Evolutionary conservation across 2,113 vertebrate genomes (phyloP), one percentile per base, ranked within the genome.

Genomic region (Tangachromis dhanisi): DNA sequence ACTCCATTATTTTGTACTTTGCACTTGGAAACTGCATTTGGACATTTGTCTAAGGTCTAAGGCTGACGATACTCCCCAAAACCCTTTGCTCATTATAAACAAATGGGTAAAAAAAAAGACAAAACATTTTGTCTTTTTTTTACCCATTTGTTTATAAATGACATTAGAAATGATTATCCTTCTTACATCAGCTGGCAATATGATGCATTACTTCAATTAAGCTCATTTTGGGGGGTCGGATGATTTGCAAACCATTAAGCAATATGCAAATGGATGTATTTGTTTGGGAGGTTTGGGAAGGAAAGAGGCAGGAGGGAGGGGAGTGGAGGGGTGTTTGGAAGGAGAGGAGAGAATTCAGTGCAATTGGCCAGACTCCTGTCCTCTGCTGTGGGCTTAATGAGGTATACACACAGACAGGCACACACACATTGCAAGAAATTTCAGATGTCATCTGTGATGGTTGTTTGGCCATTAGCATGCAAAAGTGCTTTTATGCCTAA

Each of bases 151-250:
- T 90, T 90, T 83, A 49, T 87, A 85, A 79, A 83, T 83, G 79
- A 91, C 86, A 86, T 92, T 14, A 83, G 83, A 91, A 92, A 86
- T 86, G 11, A 93, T 90, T 88, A 90, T 83, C 55, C 40, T 61
- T 83, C 84, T 90, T 87, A 73, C 89, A 90, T 89, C 86, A 73
- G 84, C 87, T 21, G 83, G 93, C 92, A 93, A 71, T 86, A 86
- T 95, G 91, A 95, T 93, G 89, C 93, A 95, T 93, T 92, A 88
- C 90, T 84, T 88, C 88, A 91, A 95, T 95, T 93, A 95, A 53
- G 80, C 38, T 86, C 71, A 82, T 91, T 94, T 93, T 90, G 80
- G 90, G 86, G 90, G 73, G 73, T 78, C 73, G 86, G 81, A 61
- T 92, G 87, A 91, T 93, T 94, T 86, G 88, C 89, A 93, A 93